phyloP scores from a whole-genome alignment of 1,140 invertebrate genomes.

The Formica selysi region DNA sequence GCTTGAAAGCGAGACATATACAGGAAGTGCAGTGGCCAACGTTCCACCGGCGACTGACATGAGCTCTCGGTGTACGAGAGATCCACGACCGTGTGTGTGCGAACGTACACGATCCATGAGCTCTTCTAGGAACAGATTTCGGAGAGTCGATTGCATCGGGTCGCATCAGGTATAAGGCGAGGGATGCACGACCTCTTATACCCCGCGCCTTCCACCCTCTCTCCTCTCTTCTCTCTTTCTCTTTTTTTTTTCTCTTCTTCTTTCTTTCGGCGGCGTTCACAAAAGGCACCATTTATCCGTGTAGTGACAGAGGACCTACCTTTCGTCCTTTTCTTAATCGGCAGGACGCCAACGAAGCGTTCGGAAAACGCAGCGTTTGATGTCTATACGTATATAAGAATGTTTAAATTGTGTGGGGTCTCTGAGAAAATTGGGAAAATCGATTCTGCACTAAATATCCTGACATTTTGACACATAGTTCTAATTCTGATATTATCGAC shows the following conservation, averaged over 20 bases:
- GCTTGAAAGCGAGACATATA: not conserved
- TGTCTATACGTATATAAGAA: constrained; percentile 11
- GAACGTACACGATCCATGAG: constrained; percentile 43
- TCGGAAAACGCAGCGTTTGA: constrained; percentile 24
- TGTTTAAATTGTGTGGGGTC: not conserved
- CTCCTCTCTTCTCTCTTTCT: constrained; percentile 23
- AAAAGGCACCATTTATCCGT: constrained; percentile 71
- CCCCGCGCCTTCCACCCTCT: constrained; percentile 42
- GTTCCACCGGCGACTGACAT: constrained; percentile 73
- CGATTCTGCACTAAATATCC: not conserved
- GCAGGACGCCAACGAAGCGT: constrained; percentile 22
- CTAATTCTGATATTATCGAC: not conserved
- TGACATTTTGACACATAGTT: not conserved
- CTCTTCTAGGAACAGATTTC: constrained; percentile 82
- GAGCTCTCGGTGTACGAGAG: constrained; percentile 61
- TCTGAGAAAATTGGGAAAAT: constrained; percentile 7
- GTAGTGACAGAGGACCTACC: constrained; percentile 56
- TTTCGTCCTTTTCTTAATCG: constrained; percentile 60
- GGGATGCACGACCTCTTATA: constrained; percentile 62
- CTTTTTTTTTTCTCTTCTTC: constrained; percentile 42
- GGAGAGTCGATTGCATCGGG: constrained; percentile 75
- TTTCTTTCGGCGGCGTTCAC: constrained; percentile 46
- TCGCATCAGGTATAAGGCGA: constrained; percentile 79
- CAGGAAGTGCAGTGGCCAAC: constrained; percentile 73
- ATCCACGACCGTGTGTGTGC: constrained; percentile 58